Conservation (phyloP, 2,113 vertebrate species). For the Addax nasomaculatus region DNA sequence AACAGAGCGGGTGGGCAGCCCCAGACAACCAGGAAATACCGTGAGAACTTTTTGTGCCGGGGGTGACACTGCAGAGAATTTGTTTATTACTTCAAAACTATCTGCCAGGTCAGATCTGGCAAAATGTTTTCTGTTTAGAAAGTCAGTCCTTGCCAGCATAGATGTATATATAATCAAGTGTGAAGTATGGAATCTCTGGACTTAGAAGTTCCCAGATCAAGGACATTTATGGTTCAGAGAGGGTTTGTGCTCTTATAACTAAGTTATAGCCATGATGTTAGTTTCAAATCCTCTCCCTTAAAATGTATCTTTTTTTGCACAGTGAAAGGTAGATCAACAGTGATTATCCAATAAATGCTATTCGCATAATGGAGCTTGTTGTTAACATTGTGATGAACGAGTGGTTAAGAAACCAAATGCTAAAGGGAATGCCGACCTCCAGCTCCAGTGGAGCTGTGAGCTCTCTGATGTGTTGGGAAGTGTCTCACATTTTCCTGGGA, state of each 20-base stretch:
- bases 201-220: constrained; percentile 22
- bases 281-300: constrained; percentile 5
- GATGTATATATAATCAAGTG: constrained; percentile 14
- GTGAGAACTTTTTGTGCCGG: not conserved
- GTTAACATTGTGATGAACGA: not conserved
- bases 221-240: not conserved
- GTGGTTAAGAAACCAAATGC: not conserved
- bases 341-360: not conserved
- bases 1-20: not conserved
- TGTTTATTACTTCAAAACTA: constrained; percentile 27
- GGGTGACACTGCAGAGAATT: constrained; percentile 8
- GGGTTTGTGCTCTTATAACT: not conserved
- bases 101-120: constrained; percentile 21
- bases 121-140: constrained; percentile 28
- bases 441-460: not conserved
- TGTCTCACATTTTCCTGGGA: not conserved
- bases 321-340: not conserved
- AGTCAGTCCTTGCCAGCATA: not conserved
- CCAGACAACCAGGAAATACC: not conserved
- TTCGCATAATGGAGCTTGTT: not conserved
- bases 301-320: not conserved
- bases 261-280: not conserved
- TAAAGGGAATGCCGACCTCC: not conserved
- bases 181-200: not conserved
- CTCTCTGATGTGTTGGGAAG: not conserved